These are phyloP conservation scores for Andrena marginata DNA, from an alignment of 2,888 invertebrate species.

Conservation along the genomic window DNA sequence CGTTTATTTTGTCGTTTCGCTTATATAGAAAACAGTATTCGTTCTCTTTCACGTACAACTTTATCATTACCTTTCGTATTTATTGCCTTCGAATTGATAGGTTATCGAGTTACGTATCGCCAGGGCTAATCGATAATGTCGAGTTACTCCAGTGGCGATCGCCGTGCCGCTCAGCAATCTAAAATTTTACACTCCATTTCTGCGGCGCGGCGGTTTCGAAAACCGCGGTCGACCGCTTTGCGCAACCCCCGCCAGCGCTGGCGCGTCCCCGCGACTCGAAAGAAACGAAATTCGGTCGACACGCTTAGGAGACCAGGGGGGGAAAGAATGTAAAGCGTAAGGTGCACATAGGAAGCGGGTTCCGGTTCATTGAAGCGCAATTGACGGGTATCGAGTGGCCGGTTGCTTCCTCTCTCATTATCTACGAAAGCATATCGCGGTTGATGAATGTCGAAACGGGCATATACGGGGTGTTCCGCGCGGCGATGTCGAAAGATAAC, in stretches of 20 bases:
- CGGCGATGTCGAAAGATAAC: not conserved
- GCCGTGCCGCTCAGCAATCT: slow-evolving; percentile 35
- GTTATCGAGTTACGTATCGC: slow-evolving; percentile 18
- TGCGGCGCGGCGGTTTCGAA: slow-evolving; percentile 23
- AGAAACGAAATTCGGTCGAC: slow-evolving; percentile 36
- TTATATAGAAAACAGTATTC: too few species aligned
- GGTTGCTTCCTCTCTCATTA: slow-evolving; percentile 31
- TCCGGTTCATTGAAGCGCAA: slow-evolving; percentile 56
- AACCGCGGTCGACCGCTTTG: slow-evolving; percentile 26
- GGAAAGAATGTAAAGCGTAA: slow-evolving; percentile 1
- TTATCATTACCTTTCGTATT: not conserved
- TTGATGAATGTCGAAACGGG: slow-evolving; percentile 11
- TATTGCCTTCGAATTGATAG: not conserved
- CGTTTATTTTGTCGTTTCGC: too few species aligned
- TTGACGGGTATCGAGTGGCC: slow-evolving; percentile 25
- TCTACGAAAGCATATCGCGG: slow-evolving; percentile 23
- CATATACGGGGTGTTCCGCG: not conserved
- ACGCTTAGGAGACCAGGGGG: not conserved
- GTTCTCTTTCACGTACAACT: too few species aligned
- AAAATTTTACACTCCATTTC: slow-evolving; percentile 54
- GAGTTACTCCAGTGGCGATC: slow-evolving; percentile 21
- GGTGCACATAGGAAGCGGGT: slow-evolving; percentile 35
- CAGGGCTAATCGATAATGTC: slow-evolving; percentile 51
- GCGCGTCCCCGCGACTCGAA: not conserved
- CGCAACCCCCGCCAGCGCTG: slow-evolving; percentile 9